A percentile compares a stretch with the other conserved stretches of the same genome.
Conservation (phyloP, 37 sponge, comb jelly and placozoan genomes). For the Aplysina aerophoba region DNA sequence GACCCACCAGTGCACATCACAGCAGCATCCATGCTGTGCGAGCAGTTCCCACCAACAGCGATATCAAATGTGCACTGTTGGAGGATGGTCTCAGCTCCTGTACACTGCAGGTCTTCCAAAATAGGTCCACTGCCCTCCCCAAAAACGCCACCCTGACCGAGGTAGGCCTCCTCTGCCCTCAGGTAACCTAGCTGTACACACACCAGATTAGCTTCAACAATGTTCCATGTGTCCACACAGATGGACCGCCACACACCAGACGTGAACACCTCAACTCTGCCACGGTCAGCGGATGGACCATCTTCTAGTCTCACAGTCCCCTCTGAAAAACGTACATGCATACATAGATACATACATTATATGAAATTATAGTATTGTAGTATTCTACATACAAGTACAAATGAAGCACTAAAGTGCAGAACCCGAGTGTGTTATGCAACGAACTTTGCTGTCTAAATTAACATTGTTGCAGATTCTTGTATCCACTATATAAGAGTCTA, state of each 20-base stretch:
- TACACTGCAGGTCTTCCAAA: conserved; percentile 15
- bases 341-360: not conserved
- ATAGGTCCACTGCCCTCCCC: conserved; percentile 6
- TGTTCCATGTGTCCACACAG: conserved; percentile 15
- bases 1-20: conserved; percentile 10
- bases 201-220: conserved; percentile 9
- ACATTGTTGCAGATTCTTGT: too few relatives aligned
- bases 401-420: not conserved
- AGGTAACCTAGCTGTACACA: conserved; percentile 29
- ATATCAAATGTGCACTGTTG: not conserved
- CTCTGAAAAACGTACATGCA: not conserved
- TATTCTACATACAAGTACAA: too few relatives aligned
- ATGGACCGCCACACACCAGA: conserved; percentile 2
- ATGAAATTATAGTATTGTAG: too few relatives aligned
- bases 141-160: not conserved
- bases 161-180: conserved; percentile 23
- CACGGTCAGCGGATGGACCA: not conserved
- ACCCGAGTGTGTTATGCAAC: too few relatives aligned
- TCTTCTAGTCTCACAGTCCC: conserved; percentile 16
- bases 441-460: too few relatives aligned
- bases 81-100: not conserved
- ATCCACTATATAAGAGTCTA: too few relatives aligned
- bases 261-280: conserved; percentile 25
- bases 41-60: not conserved
- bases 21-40: conserved; percentile 5